Evolutionary conservation across 2,113 vertebrate species (phyloP).

Genomic region (Lanius collurio): DNA sequence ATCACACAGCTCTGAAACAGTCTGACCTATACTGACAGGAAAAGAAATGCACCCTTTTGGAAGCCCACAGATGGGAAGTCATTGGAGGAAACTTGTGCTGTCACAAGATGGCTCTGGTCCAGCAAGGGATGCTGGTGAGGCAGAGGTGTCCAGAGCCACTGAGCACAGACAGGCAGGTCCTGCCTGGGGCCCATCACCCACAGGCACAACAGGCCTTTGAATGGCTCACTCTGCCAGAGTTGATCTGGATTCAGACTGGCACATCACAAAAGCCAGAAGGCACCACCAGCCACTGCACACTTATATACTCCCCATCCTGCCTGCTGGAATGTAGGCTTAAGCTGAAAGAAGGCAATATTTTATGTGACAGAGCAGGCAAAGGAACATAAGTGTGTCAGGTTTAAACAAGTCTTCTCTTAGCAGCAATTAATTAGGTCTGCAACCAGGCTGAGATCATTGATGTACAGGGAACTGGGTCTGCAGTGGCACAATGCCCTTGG

Average conservation of each 20-base stretch:
- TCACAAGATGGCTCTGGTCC: neutral
- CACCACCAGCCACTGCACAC: neutral
- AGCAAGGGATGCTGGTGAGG: neutral
- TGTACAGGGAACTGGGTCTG: neutral
- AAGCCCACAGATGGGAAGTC: neutral
- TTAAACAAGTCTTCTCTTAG: neutral
- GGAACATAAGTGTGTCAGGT: neutral
- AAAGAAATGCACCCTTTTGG: neutral
- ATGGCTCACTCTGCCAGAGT: neutral
- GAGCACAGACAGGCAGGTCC: neutral
- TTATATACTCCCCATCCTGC: neutral
- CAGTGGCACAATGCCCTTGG: neutral
- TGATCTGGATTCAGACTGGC: neutral
- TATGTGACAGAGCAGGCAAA: neutral
- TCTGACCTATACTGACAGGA: neutral
- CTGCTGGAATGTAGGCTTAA: neutral
- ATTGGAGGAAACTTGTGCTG: neutral
- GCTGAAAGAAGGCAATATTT: neutral
- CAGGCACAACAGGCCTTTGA: neutral
- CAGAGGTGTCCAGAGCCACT: neutral
- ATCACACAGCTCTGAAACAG: neutral
- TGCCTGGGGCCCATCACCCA: neutral
- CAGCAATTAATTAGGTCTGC: neutral
- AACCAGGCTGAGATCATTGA: neutral
- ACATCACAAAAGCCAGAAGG: neutral